These are phyloP conservation scores for Galleria mellonella DNA, from an alignment of 1,140 invertebrate species.

Conservation along the genomic window DNA sequence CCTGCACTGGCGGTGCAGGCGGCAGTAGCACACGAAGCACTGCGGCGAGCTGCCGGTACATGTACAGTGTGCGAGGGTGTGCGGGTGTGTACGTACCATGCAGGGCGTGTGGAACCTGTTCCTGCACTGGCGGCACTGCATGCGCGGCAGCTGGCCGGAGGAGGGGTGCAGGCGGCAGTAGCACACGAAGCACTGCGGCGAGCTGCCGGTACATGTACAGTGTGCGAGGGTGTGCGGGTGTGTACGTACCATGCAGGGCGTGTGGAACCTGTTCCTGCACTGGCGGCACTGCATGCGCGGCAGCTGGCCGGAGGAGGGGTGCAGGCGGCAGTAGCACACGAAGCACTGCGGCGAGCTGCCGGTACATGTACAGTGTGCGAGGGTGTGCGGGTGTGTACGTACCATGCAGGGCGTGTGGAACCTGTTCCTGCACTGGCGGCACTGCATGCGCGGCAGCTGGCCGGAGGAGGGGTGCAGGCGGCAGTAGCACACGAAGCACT, in stretches of 20 bases:
- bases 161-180: no score
- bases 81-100: slow-evolving; percentile 37
- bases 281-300: slow-evolving; percentile 29
- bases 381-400: slow-evolving; percentile 27
- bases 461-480: slow-evolving; percentile 34
- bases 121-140: slow-evolving; percentile 35
- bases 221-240: no score
- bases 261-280: slow-evolving; percentile 48
- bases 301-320: slow-evolving; percentile 28
- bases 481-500: slow-evolving; percentile 58
- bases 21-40: no score
- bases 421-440: slow-evolving; percentile 42
- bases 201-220: no score
- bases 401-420: slow-evolving; percentile 47
- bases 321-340: slow-evolving; percentile 57
- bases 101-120: slow-evolving; percentile 43
- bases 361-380: no score
- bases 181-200: no score
- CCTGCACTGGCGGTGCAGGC: slow-evolving; percentile 35
- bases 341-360: slow-evolving; percentile 36
- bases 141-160: slow-evolving; percentile 29
- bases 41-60: no score
- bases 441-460: slow-evolving; percentile 41
- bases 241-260: slow-evolving; percentile 32
- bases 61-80: no score